These are phyloP conservation scores for Cerastis rubricosa DNA, from an alignment of 2,888 invertebrate species.

Conservation along the genomic window DNA sequence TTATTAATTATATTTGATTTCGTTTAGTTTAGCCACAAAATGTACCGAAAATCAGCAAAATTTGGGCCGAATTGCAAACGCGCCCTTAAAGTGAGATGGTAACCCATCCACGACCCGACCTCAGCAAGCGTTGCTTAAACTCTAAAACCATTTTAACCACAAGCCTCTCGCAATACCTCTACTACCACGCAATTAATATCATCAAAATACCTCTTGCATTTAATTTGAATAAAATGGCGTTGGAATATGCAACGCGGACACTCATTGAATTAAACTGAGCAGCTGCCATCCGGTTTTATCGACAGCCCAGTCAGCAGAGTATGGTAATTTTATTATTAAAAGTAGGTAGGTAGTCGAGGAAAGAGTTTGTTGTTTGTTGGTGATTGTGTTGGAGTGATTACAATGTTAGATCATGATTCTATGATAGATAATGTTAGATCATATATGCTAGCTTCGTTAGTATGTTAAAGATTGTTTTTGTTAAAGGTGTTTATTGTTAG, in stretches of 20 bases:
- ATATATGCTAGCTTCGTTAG: background rate
- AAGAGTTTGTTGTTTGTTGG: constrained; percentile 4
- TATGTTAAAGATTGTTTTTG: too few relatives aligned
- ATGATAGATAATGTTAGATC: too few relatives aligned
- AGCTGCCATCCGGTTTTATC: constrained; percentile 49
- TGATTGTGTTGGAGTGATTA: background rate
- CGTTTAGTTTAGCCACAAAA: too few relatives aligned
- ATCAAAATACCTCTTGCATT: constrained; percentile 41
- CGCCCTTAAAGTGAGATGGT: background rate
- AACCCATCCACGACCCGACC: background rate
- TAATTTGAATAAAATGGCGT: constrained; percentile 59
- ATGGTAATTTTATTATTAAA: constrained; percentile 50
- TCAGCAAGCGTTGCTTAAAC: background rate
- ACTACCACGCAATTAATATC: constrained; percentile 6
- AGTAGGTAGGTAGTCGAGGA: constrained; percentile 19
- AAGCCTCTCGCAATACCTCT: background rate
- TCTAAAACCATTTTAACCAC: background rate
- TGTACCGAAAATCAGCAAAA: too few relatives aligned
- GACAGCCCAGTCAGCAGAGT: constrained; percentile 38
- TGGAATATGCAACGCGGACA: constrained; percentile 53
- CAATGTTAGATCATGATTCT: background rate
- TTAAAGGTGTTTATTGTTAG: too few relatives aligned
- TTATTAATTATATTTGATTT: too few relatives aligned
- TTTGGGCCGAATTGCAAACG: too few relatives aligned
- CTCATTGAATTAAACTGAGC: constrained; percentile 59